These are phyloP conservation scores for Callithrix jacchus DNA, from an alignment of 2,113 vertebrate species.

Conservation along the genomic window DNA sequence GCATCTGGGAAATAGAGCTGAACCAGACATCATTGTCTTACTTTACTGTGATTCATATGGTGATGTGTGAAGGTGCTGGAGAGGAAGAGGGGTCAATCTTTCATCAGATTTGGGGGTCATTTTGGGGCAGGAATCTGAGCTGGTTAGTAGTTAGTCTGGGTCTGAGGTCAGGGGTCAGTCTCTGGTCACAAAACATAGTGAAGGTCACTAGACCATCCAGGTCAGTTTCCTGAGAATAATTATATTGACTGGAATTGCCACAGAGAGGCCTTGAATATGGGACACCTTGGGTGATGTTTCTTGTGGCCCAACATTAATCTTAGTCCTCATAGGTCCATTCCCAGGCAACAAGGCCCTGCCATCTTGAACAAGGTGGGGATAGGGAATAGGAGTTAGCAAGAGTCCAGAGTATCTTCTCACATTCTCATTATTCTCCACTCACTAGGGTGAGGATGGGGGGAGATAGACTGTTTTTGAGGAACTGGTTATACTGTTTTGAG, in stretches of 20 bases:
- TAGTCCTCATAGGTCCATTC: neutral
- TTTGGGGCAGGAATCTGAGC: neutral
- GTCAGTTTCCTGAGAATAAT: neutral
- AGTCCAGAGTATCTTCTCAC: neutral
- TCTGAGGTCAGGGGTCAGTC: neutral
- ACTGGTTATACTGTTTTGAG: neutral
- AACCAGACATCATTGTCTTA: neutral
- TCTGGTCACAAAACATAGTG: neutral
- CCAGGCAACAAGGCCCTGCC: neutral
- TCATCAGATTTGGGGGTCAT: neutral
- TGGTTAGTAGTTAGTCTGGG: neutral
- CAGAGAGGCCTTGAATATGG: neutral
- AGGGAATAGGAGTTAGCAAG: neutral
- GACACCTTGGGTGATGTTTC: neutral
- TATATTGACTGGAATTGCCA: neutral
- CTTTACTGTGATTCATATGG: slow-evolving; percentile 11
- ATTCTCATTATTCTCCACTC: neutral
- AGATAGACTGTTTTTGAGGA: neutral
- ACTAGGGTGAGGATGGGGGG: neutral
- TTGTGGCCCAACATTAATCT: neutral
- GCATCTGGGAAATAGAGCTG: neutral
- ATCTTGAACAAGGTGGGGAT: neutral
- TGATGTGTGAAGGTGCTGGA: neutral
- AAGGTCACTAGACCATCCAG: neutral
- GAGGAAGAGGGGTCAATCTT: neutral